Evolutionary conservation across 1,140 invertebrate genomes (phyloP).

Genomic region (Drosophila repleta): DNA sequence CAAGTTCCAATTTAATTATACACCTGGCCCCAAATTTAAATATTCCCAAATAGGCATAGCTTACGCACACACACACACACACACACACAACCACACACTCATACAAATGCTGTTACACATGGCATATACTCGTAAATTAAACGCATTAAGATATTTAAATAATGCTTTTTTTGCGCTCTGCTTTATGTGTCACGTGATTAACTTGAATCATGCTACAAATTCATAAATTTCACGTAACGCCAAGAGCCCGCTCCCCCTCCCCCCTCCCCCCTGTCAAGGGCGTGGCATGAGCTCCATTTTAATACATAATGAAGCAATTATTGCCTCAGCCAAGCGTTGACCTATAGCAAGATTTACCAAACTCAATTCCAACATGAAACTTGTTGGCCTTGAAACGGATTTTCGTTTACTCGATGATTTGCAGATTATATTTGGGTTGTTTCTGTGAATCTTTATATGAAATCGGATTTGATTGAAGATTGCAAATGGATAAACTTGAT

Average conservation of each 20-base stretch:
- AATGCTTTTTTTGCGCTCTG: constrained; percentile 47
- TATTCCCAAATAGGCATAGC: constrained; percentile 35
- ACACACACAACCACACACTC: background rate
- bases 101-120: constrained; percentile 39
- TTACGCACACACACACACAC: constrained; percentile 23
- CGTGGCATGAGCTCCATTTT: constrained; percentile 12
- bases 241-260: too few species aligned
- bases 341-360: background rate
- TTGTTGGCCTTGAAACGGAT: background rate
- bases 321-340: constrained; percentile 10
- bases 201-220: constrained; percentile 69
- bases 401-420: too few species aligned
- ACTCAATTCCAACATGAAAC: constrained; percentile 2
- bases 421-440: too few species aligned
- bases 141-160: constrained; percentile 80
- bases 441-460: too few species aligned
- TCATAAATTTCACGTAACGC: constrained; percentile 66
- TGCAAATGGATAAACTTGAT: too few species aligned
- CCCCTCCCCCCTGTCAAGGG: background rate
- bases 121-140: constrained; percentile 71
- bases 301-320: constrained; percentile 36
- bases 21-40: constrained; percentile 71
- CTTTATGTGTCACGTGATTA: constrained; percentile 69
- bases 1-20: constrained; percentile 75
- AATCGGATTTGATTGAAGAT: too few species aligned